Evolutionary conservation across 1,140 invertebrate species (phyloP).

Genomic region (Tenebrio molitor): DNA sequence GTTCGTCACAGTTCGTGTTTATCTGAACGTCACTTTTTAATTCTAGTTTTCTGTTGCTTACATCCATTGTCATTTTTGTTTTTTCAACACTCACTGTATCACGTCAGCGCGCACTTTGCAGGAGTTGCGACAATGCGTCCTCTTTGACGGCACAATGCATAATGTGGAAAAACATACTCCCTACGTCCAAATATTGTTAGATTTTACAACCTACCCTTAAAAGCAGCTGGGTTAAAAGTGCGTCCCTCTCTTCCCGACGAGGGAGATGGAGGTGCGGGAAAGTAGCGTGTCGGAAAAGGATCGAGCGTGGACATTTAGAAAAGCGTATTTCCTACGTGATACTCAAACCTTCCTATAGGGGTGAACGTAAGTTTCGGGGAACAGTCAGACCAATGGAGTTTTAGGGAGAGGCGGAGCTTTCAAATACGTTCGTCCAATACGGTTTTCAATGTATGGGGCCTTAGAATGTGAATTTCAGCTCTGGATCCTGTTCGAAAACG

Average conservation of each 20-base stretch:
- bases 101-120: neutral
- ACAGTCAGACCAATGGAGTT: constrained; percentile 65
- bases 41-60: constrained; percentile 60
- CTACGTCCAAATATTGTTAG: constrained; percentile 65
- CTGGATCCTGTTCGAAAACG: constrained; percentile 45
- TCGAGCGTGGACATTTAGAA: constrained; percentile 52
- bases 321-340: constrained; percentile 59
- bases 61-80: constrained; percentile 59
- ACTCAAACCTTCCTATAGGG: constrained; percentile 65
- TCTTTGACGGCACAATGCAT: constrained; percentile 56
- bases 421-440: constrained; percentile 67
- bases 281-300: constrained; percentile 49
- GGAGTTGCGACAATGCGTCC: constrained; percentile 18
- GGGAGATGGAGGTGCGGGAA: constrained; percentile 45
- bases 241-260: constrained; percentile 58
- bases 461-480: constrained; percentile 55
- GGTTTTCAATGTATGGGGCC: constrained; percentile 65
- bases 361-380: constrained; percentile 65
- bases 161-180: constrained; percentile 65
- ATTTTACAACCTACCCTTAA: constrained; percentile 60
- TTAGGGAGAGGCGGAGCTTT: constrained; percentile 60
- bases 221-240: constrained; percentile 57
- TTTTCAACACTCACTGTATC: neutral
- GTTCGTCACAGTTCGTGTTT: constrained; percentile 50
- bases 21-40: constrained; percentile 58